Conservation (phyloP, 2,113 vertebrate genomes). For the Trogon melanurus region DNA sequence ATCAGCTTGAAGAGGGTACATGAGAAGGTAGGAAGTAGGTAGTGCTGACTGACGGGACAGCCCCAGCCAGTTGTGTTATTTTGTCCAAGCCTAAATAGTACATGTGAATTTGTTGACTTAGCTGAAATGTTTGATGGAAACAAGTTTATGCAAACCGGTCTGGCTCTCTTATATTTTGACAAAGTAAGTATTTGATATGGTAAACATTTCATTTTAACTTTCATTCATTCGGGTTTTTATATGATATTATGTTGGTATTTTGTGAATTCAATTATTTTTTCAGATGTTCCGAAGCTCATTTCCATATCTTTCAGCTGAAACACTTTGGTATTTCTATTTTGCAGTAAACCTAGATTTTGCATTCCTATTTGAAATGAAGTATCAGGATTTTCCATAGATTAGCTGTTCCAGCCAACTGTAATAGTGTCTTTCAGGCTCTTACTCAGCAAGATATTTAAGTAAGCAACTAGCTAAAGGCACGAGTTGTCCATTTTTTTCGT, state of each 20-base stretch:
- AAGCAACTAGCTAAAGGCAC: neutral
- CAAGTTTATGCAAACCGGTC: neutral
- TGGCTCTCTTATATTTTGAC: neutral
- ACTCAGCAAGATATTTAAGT: conserved; percentile 32
- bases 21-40: neutral
- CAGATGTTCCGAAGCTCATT: conserved; percentile 15
- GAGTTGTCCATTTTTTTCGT: neutral
- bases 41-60: neutral
- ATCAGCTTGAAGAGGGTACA: neutral
- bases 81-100: neutral
- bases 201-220: conserved; percentile 47
- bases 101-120: neutral
- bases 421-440: neutral
- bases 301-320: conserved; percentile 25
- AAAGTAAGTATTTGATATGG: conserved; percentile 21
- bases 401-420: neutral
- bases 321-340: conserved; percentile 27
- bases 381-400: conserved; percentile 6
- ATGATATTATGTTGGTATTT: neutral
- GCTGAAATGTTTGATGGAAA: conserved; percentile 6
- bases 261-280: conserved; percentile 28
- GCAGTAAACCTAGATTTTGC: neutral
- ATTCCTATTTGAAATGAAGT: conserved; percentile 14
- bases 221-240: conserved; percentile 3
- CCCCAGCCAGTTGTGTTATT: neutral